phyloP scores from a whole-genome alignment of 2,113 vertebrate genomes.

The Chelonoidis abingdonii region DNA sequence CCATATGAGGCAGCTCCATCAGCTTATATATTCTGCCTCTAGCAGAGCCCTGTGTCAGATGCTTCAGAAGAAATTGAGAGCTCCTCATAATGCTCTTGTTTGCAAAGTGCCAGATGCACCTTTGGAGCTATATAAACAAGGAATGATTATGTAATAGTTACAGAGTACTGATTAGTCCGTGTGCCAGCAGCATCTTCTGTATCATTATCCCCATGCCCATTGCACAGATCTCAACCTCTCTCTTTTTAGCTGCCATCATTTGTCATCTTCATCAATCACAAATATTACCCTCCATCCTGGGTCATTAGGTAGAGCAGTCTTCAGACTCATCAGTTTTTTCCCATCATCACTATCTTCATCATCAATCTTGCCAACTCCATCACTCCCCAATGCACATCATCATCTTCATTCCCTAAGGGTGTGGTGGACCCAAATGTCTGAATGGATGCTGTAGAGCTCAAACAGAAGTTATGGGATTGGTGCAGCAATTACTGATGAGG shows the following conservation, averaged over 20 bases:
- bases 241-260: conserved; percentile 51
- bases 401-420: background rate
- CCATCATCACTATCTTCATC: conserved; percentile 57
- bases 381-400: background rate
- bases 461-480: accelerated
- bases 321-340: conserved; percentile 22
- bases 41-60: background rate
- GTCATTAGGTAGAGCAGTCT: conserved; percentile 59
- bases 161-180: background rate
- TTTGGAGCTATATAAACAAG: conserved; percentile 22
- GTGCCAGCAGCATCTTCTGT: conserved; percentile 47
- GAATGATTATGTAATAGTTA: conserved; percentile 15
- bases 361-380: conserved; percentile 23
- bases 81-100: accelerated
- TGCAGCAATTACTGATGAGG: accelerated
- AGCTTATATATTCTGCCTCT: too few species aligned
- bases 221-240: conserved; percentile 57
- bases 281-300: conserved; percentile 37
- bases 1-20: accelerated
- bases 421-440: background rate
- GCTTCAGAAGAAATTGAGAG: background rate
- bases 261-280: conserved; percentile 63
- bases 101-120: background rate
- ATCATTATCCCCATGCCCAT: background rate
- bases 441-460: background rate